Conservation (phyloP, 2,888 invertebrate species). For the Saturnia japonica region DNA sequence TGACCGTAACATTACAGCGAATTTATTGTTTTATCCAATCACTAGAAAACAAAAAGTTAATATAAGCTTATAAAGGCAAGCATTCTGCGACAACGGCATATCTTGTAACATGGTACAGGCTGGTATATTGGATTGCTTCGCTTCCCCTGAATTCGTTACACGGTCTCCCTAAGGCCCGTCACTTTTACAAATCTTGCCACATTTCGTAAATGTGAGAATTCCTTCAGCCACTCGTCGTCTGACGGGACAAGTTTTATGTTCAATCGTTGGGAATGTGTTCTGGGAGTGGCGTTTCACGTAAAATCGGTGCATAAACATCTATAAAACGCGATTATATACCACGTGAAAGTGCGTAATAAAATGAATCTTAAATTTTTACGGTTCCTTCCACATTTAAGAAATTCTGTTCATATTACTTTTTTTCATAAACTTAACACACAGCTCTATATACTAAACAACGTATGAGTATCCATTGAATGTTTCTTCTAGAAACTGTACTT, state of each 20-base stretch:
- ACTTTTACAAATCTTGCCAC: constrained; percentile 59
- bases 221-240: constrained; percentile 50
- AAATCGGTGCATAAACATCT: constrained; percentile 46
- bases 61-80: neutral
- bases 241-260: constrained; percentile 58
- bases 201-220: constrained; percentile 52
- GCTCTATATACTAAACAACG: neutral
- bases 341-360: constrained; percentile 29
- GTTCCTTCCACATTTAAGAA: constrained; percentile 30
- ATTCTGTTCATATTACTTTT: neutral
- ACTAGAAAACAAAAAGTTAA: neutral
- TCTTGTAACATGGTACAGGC: constrained; percentile 6
- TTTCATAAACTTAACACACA: neutral
- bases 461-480: neutral
- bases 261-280: constrained; percentile 54
- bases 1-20: neutral
- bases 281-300: constrained; percentile 38
- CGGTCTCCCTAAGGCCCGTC: constrained; percentile 44
- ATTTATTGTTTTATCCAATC: neutral
- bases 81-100: neutral
- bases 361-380: constrained; percentile 28
- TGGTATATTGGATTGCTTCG: constrained; percentile 45
- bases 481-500: neutral
- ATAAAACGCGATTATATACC: constrained; percentile 30
- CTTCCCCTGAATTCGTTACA: constrained; percentile 44